These are phyloP conservation scores for Odontomachus brunneus DNA, from an alignment of 1,140 invertebrate genomes.

Conservation along the genomic window DNA sequence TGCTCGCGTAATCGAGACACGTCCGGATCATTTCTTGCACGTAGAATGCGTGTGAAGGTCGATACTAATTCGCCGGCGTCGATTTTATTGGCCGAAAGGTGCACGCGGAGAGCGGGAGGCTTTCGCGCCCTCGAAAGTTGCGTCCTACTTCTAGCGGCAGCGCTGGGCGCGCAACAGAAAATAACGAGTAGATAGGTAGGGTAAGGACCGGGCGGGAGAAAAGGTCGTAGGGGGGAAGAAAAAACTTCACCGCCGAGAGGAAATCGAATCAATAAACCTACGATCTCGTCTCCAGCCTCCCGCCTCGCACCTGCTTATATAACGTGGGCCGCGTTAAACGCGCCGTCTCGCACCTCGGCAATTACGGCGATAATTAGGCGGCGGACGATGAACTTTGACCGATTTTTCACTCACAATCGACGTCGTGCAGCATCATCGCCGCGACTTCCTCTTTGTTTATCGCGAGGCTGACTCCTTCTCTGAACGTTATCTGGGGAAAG, in stretches of 20 bases:
- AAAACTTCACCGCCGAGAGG: slow-evolving; percentile 77
- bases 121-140: slow-evolving; percentile 66
- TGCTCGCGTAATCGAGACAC: not conserved
- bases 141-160: slow-evolving; percentile 75
- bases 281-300: slow-evolving; percentile 72
- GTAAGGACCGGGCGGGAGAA: slow-evolving; percentile 71
- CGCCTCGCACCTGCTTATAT: slow-evolving; percentile 75
- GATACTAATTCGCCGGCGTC: too few relatives aligned
- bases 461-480: not conserved
- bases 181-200: slow-evolving; percentile 73
- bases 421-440: not conserved
- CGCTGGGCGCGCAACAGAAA: slow-evolving; percentile 74
- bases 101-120: slow-evolving; percentile 42
- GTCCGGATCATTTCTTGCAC: not conserved
- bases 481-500: too few relatives aligned
- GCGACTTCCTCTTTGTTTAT: not conserved
- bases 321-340: slow-evolving; percentile 66
- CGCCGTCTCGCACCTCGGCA: slow-evolving; percentile 25
- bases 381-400: not conserved
- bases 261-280: slow-evolving; percentile 83
- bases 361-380: slow-evolving; percentile 56
- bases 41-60: too few relatives aligned
- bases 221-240: slow-evolving; percentile 58
- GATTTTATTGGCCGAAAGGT: too few relatives aligned
- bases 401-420: too few relatives aligned